Base-by-base conservation (phyloP, 2,797 vertebrate genomes). In the Columba guinea region DNA sequence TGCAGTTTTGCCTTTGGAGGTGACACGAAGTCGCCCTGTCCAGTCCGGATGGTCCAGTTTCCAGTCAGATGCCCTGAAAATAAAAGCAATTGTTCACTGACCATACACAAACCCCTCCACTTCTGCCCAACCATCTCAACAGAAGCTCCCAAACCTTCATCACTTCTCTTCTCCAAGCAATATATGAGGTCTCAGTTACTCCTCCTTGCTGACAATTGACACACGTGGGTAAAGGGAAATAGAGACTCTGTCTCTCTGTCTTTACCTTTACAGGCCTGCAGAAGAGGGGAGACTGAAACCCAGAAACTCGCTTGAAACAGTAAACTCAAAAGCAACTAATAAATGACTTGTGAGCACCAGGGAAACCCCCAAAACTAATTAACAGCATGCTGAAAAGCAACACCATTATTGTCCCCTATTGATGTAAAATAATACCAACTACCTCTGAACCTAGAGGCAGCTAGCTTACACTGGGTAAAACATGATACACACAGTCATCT, bases 1-100 rank as follows among this genome's bases (percentile, higher is more conserved):
- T 10, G 98, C 99, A 62, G 98, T 97, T 97, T 99, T 99, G 73
- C 99, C 99, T 92, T 98, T 98, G n/a, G 99, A 99, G 23, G 99
- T 99, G 92, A 99, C 98, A 56, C 99, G 98, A 96, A 99, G 99
- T 44, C 99, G 98, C 62, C 99, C 99, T 26, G 98, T 99, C 99
- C 99, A 99, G 95, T 99, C 99, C 0, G 99, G 99, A 80, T 99
- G 97, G 59, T 99, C 99, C 97, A 99, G 97, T 97, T 99, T 99
- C 99, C 99, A 99, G 93, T 99, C 99, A 30, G 99, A 99, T 13
- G 99, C 99, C 97, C 99, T 99, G 97, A 23, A 82, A 89, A 52
- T 30, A 91, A 69, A 21, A 78, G 20, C 27, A 81, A 22, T 18
- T 37, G 8, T 68, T 71, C 56, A 74, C 19, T 51, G 62, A 71